Evolutionary conservation across 2,797 vertebrate species (phyloP).

Genomic region (Tarsius wallacei): DNA sequence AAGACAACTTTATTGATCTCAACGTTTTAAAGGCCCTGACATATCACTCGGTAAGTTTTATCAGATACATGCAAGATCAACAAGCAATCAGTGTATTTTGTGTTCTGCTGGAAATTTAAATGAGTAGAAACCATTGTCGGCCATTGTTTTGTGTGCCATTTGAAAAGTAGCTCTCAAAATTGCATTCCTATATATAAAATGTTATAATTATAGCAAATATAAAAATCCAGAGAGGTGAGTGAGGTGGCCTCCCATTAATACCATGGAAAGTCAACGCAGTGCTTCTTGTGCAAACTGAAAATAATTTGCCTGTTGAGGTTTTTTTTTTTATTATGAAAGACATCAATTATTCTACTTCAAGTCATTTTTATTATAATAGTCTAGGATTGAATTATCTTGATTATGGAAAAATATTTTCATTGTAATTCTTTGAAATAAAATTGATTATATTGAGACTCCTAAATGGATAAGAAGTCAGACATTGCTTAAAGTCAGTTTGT

Average conservation of each 20-base stretch:
- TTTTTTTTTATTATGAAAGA: conserved; percentile 73
- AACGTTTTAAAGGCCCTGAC: conserved; percentile 95
- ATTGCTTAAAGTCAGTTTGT: conserved; percentile 56
- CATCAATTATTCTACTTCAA: conserved; percentile 66
- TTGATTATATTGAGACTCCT: conserved; percentile 56
- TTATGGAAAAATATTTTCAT: conserved; percentile 62
- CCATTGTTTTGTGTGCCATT: conserved; percentile 47
- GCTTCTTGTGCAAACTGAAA: conserved; percentile 34
- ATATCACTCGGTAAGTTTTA: conserved; percentile 92
- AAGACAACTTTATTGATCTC: conserved; percentile 96
- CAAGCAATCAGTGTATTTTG: background rate
- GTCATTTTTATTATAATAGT: conserved; percentile 61
- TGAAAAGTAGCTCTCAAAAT: conserved; percentile 66
- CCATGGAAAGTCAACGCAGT: conserved; percentile 34
- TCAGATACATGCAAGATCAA: background rate
- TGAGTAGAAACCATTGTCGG: conserved; percentile 37
- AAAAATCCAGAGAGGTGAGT: conserved; percentile 13
- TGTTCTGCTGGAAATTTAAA: conserved; percentile 47
- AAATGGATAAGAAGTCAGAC: conserved; percentile 8
- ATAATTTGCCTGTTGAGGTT: conserved; percentile 33
- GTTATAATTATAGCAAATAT: conserved; percentile 58
- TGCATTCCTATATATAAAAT: conserved; percentile 57
- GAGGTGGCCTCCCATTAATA: background rate
- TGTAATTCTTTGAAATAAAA: conserved; percentile 70
- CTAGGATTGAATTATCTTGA: conserved; percentile 17